Conservation (phyloP, 2,888 invertebrate species). For the Caradrina clavipalpis region DNA sequence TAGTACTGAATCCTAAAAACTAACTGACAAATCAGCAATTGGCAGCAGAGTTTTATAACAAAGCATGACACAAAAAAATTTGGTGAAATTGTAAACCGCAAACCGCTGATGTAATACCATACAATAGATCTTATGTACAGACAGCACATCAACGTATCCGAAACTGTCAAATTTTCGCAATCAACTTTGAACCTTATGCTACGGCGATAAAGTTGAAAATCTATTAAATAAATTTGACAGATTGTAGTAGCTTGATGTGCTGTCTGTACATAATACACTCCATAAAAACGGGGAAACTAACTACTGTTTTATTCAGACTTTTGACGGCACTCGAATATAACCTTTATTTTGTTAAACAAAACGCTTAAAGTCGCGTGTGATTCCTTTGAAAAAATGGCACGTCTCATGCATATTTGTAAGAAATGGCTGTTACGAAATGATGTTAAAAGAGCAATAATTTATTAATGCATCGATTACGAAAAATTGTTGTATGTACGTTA, state of each 20-base stretch:
- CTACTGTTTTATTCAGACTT: slow-evolving; percentile 18
- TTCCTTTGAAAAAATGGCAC: slow-evolving; percentile 28
- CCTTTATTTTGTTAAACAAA: slow-evolving; percentile 15
- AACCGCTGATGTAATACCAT: slow-evolving; percentile 48
- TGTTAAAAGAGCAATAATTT: slow-evolving; percentile 17
- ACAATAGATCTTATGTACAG: slow-evolving; percentile 39
- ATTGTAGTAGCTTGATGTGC: too few relatives aligned
- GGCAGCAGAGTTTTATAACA: neutral
- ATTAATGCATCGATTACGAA: slow-evolving; percentile 34
- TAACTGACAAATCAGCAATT: slow-evolving; percentile 2
- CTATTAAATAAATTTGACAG: too few relatives aligned
- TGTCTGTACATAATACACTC: slow-evolving; percentile 32
- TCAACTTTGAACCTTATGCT: too few relatives aligned
- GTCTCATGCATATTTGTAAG: slow-evolving; percentile 24
- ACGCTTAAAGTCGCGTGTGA: slow-evolving; percentile 30
- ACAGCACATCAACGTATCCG: too few relatives aligned
- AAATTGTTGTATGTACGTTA: slow-evolving; percentile 37
- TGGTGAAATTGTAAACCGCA: slow-evolving; percentile 52
- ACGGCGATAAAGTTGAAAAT: too few relatives aligned
- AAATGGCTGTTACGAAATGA: slow-evolving; percentile 36
- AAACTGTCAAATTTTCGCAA: too few relatives aligned
- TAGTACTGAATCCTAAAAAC: slow-evolving; percentile 3
- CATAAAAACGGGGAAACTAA: slow-evolving; percentile 41
- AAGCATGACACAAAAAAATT: slow-evolving; percentile 29
- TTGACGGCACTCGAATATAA: slow-evolving; percentile 24